Evolutionary conservation across 1,140 invertebrate species (phyloP), one percentile per base, ranked within the genome.

Genomic region (Parapsyche elsis): DNA sequence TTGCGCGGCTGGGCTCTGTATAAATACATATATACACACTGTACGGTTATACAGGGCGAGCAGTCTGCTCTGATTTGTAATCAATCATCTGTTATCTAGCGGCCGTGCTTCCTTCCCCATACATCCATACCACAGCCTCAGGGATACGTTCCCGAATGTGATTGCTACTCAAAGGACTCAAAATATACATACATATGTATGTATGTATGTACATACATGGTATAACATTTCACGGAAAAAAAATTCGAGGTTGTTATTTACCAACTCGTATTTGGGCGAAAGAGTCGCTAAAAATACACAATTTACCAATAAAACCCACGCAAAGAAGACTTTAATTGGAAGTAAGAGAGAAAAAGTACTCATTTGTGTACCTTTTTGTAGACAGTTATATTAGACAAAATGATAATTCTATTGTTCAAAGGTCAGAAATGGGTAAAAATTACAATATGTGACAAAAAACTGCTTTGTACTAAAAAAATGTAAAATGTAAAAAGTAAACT

Each of bases 61-160:
- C 49, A 80, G 38, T 45, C 71, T 23, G 19, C 77, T 78, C 53
- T 57, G 77, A 83, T 81, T 83, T 83, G 80, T 81, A 83, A 83
- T 83, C 82, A 83, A 83, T 83, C 82, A 83, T 83, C 82, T 83
- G 80, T 81, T 83, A 83, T 83, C 82, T 81, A 67, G 76, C 24
- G 26, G 9, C 73, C 24, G 71, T 61, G 61, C 61, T 71, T 59
- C 77, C 76, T 57, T 64, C 81, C 64, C 77, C 49, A 49, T n/a
- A 71, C 59, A 23, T 61, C 21, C 9, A 67, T 9, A 30, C 64
- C 30, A 5, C 77, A 53, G 49, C 2, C 49, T 53, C 49, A 4
- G 49, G 1, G 10, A 53, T 53, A 12, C 49, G 30, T 7, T 38
- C 12, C 46, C n/a, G 70, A 79, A 79, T 79, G 78, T 79, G 78